phyloP scores from a whole-genome alignment of 2,797 vertebrate species.

The Hyperoplus lanceolatus region DNA sequence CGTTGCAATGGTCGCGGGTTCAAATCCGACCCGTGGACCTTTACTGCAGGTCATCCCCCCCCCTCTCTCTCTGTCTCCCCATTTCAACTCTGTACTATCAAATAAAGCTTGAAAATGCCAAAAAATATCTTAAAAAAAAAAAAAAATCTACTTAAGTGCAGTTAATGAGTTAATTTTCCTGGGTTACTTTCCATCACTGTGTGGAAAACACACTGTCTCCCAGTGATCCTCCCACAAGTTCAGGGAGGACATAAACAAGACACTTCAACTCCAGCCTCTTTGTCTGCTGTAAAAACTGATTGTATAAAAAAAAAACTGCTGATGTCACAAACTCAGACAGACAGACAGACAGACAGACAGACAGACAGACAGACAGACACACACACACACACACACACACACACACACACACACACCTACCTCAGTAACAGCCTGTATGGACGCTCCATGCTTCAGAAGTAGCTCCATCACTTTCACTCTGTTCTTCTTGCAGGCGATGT shows the following conservation, averaged over 20 bases:
- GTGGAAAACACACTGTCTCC: not conserved
- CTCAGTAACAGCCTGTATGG: conserved; percentile 97
- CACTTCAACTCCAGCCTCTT: not conserved
- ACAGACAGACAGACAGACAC: not conserved
- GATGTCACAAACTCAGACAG: not conserved
- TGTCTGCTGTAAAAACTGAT: not conserved
- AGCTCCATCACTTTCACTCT: conserved; percentile 99
- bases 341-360: not conserved
- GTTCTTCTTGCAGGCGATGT: conserved; percentile 99
- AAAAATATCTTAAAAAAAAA: no score
- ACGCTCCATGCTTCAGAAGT: conserved; percentile 88
- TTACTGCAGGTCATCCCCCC: no score
- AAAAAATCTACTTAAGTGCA: not conserved
- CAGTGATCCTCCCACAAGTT: not conserved
- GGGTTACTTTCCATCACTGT: not conserved
- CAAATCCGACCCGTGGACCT: no score
- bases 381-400: conserved; percentile 13
- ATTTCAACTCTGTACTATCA: no score
- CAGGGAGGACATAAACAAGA: not conserved
- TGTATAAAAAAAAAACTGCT: not conserved
- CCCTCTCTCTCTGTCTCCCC: no score
- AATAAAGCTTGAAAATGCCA: no score
- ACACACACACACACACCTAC: conserved; percentile 75
- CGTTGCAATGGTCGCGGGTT: no score
- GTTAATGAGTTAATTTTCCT: not conserved